These are phyloP conservation scores for Drosophila rubida DNA, from an alignment of 2,888 invertebrate genomes.

Conservation along the genomic window DNA sequence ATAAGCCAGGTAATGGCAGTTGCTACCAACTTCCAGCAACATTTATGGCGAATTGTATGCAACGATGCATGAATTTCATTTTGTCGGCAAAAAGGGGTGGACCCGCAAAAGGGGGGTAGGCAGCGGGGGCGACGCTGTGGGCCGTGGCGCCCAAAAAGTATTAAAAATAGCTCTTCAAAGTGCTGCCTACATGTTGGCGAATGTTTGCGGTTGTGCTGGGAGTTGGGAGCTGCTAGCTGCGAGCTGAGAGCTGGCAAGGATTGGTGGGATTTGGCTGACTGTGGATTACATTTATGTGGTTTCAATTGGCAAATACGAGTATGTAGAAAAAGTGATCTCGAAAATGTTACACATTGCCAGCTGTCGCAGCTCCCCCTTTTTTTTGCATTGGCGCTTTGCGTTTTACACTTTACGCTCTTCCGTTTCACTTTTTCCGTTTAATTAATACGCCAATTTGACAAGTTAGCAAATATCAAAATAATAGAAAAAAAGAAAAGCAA, in stretches of 20 bases:
- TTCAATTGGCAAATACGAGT: constrained; percentile 50
- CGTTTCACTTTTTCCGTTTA: constrained; percentile 27
- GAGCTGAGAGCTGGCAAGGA: constrained; percentile 7
- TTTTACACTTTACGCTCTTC: neutral
- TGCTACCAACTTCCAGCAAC: constrained; percentile 68
- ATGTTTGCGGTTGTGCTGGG: constrained; percentile 72
- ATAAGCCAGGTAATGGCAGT: constrained; percentile 59
- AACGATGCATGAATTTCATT: constrained; percentile 78
- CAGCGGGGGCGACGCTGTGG: neutral
- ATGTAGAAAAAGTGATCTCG: constrained; percentile 41
- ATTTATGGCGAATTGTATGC: constrained; percentile 76
- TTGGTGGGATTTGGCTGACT: constrained; percentile 45
- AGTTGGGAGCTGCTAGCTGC: neutral
- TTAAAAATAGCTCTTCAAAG: constrained; percentile 77
- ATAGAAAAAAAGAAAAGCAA: constrained; percentile 10
- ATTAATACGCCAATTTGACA: constrained; percentile 61
- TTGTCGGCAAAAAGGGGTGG: constrained; percentile 28
- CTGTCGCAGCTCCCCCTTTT: constrained; percentile 12
- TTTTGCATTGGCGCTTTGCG: neutral
- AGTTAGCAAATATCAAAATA: constrained; percentile 37
- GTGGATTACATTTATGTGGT: constrained; percentile 77
- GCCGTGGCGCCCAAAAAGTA: constrained; percentile 50
- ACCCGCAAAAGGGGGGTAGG: neutral
- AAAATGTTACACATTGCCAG: constrained; percentile 44
- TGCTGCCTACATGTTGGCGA: constrained; percentile 73